These are phyloP conservation scores for Stomatorhinus ivindoensis DNA, from an alignment of 2,113 vertebrate genomes.

Conservation along the genomic window DNA sequence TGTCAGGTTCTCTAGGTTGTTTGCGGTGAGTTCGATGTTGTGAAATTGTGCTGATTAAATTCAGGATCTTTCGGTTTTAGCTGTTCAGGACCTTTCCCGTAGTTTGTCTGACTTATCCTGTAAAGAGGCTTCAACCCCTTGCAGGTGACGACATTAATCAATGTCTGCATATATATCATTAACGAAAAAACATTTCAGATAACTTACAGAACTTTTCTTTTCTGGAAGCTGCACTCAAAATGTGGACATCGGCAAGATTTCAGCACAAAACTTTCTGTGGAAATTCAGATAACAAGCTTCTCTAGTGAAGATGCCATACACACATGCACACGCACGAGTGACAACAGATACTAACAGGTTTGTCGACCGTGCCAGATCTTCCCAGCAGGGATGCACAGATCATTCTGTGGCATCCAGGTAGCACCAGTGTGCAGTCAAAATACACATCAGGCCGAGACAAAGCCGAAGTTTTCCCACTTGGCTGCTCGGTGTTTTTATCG, in stretches of 20 bases:
- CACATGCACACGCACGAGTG: not conserved
- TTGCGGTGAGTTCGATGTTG: not conserved
- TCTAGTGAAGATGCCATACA: not conserved
- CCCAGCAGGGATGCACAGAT: not conserved
- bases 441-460: not conserved
- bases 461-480: not conserved
- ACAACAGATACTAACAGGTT: not conserved
- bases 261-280: not conserved
- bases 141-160: not conserved
- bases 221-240: not conserved
- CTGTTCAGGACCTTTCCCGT: not conserved
- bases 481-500: not conserved
- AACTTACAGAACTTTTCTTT: not conserved
- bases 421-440: conserved; percentile 12
- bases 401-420: not conserved
- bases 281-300: not conserved
- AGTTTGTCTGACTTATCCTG: not conserved
- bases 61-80: not conserved
- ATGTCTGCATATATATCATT: not conserved
- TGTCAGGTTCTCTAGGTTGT: not conserved
- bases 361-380: not conserved
- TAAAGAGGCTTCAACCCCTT: not conserved
- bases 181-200: not conserved
- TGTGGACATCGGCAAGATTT: not conserved
- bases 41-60: not conserved